Evolutionary conservation across 2,888 invertebrate species (phyloP), one percentile per base, ranked within the genome.

Genomic region (Torymus aiolomorphi): DNA sequence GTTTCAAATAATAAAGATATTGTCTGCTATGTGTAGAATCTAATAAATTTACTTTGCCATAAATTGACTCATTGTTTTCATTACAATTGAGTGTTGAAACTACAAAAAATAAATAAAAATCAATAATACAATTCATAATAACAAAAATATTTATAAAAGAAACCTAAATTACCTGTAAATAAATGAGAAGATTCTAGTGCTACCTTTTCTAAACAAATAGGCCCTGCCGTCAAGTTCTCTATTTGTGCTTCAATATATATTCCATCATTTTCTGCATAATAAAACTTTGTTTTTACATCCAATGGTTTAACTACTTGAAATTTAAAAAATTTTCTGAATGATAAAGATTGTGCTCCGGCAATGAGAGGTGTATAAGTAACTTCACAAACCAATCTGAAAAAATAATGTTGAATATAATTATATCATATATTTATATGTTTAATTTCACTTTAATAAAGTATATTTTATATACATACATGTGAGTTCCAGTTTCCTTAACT

Each of bases 401-500:
- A 57, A 66, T 2, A 18, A 8, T 42, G 13, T 71, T 49, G 14
- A 78, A 61, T 67, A 31, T 52, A 56, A 3, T 13, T 14, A 49
- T 12, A 11, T 62, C 51, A 16, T 49, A 63, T 51, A 20, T 11
- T 59, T n/a, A 54, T 14, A 49, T 65, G 42, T 63, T 20, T 31
- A 18, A 2, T 73, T 31, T 16, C 31, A 18, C 31, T 49, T 24
- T 61, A 18, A n/a, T 49, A 62, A 49, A 54, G 52, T 54, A 65
- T 66, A 70, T 76, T 49, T 59, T 56, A 49, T 42, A 62, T 62
- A 88, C 93, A 91, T 92, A 97, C 96, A 99, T 98, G 89, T 99
- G 99, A 65, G 97, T 97, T 61, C 99, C 99, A 84, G 98, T 95
- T 92, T 99, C 99, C 91, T 98, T 99, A n/a, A 99, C 98, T 93